Percentiles rank a stretch among this genome's conserved stretches.
phyloP scores from a whole-genome alignment of 2,888 invertebrate genomes.

The Lasioglossum villosulum region DNA sequence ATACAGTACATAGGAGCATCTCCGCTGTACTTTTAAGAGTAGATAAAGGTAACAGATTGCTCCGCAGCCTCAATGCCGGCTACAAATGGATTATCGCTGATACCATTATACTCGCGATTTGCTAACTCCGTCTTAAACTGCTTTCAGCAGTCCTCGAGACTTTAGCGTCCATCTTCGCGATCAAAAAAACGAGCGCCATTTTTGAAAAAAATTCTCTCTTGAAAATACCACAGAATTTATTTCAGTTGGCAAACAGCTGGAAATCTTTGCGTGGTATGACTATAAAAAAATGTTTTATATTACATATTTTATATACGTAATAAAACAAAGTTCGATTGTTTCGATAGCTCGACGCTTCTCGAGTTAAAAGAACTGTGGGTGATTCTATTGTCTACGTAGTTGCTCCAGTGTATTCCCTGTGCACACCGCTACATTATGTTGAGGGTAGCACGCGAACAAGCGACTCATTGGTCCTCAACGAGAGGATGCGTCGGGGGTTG shows the following conservation, averaged over 20 bases:
- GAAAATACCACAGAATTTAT: background rate
- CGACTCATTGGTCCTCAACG: slow-evolving; percentile 45
- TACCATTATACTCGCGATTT: background rate
- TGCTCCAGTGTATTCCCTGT: background rate
- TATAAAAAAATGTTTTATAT: no score
- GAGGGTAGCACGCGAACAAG: slow-evolving; percentile 46
- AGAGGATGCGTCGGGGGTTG: slow-evolving; percentile 47
- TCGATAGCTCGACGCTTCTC: background rate
- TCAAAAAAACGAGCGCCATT: background rate
- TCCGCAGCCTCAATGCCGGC: background rate
- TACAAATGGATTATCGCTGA: slow-evolving; percentile 8
- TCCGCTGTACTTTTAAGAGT: slow-evolving; percentile 6
- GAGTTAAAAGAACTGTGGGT: background rate
- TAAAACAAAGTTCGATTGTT: background rate
- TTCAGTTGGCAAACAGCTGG: background rate
- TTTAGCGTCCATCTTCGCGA: background rate
- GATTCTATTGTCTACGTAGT: background rate
- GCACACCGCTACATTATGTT: background rate
- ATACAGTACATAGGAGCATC: background rate
- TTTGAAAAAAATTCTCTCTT: background rate
- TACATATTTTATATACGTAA: background rate
- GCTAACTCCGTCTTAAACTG: background rate
- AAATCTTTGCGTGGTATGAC: background rate
- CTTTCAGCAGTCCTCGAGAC: no score
- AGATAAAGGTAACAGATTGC: slow-evolving; percentile 4